Evolutionary conservation across 2,888 invertebrate genomes (phyloP).

Genomic region (Dicranocentrus wangi): DNA sequence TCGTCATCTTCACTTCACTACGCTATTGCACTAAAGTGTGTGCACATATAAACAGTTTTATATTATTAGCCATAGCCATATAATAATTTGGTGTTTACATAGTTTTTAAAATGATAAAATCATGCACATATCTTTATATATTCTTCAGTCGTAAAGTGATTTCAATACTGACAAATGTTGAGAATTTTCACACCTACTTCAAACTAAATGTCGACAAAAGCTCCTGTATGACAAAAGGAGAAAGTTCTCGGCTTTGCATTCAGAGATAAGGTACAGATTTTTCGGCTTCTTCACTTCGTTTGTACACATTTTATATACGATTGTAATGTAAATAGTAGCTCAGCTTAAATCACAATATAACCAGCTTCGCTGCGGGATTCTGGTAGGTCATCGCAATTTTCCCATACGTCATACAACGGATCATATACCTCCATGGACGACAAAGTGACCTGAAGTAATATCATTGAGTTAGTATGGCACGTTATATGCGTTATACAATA

Average conservation of each 20-base stretch:
- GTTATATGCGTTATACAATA: no score
- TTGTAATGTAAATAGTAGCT: background rate
- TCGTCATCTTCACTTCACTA: no score
- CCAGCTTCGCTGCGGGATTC: constrained; percentile 91
- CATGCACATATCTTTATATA: no score
- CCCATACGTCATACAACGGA: constrained; percentile 86
- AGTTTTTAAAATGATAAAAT: no score
- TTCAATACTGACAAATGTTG: constrained; percentile 43
- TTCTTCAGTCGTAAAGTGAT: constrained; percentile 47
- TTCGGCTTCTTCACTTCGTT: constrained; percentile 16
- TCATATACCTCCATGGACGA: constrained; percentile 89
- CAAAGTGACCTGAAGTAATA: constrained; percentile 77
- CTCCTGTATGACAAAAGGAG: constrained; percentile 39
- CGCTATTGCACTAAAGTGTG: no score
- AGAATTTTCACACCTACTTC: background rate
- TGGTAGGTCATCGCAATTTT: constrained; percentile 85
- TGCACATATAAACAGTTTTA: no score
- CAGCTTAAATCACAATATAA: constrained; percentile 82
- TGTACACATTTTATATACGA: constrained; percentile 22
- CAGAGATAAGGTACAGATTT: constrained; percentile 27
- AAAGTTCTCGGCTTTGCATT: constrained; percentile 31
- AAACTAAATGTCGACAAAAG: constrained; percentile 23
- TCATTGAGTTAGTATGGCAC: no score
- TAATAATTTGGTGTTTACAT: no score
- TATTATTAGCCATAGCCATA: no score